Percentiles rank a stretch among this genome's conserved stretches.
These are phyloP conservation scores for Scolopax rusticola DNA, from an alignment of 2,797 vertebrate genomes.

Conservation along the genomic window DNA sequence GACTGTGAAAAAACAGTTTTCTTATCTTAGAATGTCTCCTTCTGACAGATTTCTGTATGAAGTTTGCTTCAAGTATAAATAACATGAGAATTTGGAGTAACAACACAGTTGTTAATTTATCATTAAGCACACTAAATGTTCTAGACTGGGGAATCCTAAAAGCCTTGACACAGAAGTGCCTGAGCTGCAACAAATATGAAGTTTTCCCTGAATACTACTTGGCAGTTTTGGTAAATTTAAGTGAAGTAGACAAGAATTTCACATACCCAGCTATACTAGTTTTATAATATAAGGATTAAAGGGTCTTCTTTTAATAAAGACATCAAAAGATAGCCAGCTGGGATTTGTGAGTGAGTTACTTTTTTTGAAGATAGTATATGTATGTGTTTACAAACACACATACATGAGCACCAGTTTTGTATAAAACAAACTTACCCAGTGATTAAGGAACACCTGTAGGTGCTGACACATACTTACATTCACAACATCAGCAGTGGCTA, in stretches of 20 bases:
- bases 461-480: slow-evolving; percentile 81
- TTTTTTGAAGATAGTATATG: neutral
- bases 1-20: neutral
- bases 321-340: neutral
- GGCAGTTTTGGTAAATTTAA: neutral
- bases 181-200: neutral
- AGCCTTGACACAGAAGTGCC: neutral
- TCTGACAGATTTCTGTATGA: neutral
- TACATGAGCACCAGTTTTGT: neutral
- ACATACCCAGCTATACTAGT: neutral
- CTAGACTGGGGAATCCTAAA: neutral
- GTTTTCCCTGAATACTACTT: neutral
- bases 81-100: neutral
- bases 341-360: neutral
- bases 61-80: neutral
- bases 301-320: neutral
- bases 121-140: neutral
- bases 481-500: slow-evolving; percentile 83
- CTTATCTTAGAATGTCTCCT: neutral
- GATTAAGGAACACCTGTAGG: slow-evolving; percentile 12
- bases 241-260: neutral
- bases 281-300: neutral
- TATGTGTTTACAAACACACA: neutral
- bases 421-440: neutral
- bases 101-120: neutral